A percentile compares a stretch with the other conserved stretches of the same genome.
phyloP scores from a whole-genome alignment of 2,797 vertebrate species.

The Arctocebus calabarensis region DNA sequence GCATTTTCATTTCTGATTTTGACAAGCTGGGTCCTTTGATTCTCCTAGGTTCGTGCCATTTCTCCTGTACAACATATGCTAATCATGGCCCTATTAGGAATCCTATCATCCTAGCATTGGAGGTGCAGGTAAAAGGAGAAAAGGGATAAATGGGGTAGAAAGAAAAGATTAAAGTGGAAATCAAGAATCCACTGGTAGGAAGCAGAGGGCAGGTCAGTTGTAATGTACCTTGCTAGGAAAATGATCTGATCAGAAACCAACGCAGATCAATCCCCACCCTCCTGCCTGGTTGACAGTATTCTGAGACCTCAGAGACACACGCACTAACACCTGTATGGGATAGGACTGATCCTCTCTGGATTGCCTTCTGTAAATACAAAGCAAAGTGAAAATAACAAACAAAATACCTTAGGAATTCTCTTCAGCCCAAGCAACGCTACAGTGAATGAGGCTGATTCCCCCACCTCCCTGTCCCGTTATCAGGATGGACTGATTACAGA shows the following conservation, averaged over 20 bases:
- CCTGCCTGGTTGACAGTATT: background rate
- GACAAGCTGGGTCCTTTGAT: background rate
- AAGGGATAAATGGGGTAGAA: background rate
- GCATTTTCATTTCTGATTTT: background rate
- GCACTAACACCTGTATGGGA: background rate
- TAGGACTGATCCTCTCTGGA: background rate
- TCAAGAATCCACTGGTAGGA: background rate
- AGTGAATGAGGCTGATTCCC: background rate
- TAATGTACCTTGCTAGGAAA: background rate
- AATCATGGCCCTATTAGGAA: background rate
- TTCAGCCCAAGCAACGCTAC: background rate
- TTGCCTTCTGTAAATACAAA: slow-evolving; percentile 46
- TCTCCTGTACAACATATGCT: accelerated
- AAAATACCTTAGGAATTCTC: slow-evolving; percentile 52
- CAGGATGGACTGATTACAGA: slow-evolving; percentile 68
- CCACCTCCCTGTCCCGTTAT: slow-evolving; percentile 14
- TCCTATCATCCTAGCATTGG: too few relatives aligned
- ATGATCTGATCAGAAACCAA: accelerated
- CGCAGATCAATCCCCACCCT: background rate
- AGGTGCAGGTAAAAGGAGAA: background rate
- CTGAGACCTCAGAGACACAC: background rate
- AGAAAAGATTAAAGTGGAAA: background rate
- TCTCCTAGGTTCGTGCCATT: accelerated
- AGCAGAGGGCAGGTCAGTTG: background rate
- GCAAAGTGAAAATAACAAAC: slow-evolving; percentile 53